Conservation (phyloP, 2,888 invertebrate genomes). For the Cryptocheilus praepositus region DNA sequence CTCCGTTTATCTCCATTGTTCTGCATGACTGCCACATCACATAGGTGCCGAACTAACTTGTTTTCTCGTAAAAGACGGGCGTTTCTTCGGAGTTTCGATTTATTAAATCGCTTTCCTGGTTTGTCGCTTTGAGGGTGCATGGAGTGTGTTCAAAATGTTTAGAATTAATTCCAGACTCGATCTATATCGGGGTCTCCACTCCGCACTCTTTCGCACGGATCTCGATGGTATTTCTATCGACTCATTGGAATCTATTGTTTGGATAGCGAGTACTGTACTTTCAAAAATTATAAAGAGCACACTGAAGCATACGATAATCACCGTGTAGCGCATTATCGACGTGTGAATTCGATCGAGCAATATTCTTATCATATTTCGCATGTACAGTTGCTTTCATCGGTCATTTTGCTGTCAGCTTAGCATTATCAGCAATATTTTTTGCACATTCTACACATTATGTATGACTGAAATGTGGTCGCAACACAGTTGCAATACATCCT, state of each 20-base stretch:
- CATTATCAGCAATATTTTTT: too few species aligned
- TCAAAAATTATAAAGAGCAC: not conserved
- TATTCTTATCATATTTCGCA: not conserved
- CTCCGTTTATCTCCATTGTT: too few species aligned
- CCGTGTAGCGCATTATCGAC: too few species aligned
- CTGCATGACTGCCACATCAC: too few species aligned
- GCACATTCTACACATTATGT: too few species aligned
- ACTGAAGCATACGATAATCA: too few species aligned
- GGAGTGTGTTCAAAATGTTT: constrained; percentile 59
- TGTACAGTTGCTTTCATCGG: too few species aligned
- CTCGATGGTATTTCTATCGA: constrained; percentile 53
- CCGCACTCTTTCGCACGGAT: not conserved
- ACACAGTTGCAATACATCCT: too few species aligned
- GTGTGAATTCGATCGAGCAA: too few species aligned
- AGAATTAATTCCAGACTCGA: constrained; percentile 60
- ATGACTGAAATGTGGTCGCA: too few species aligned
- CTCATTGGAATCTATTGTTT: constrained; percentile 35
- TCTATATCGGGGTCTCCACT: constrained; percentile 39
- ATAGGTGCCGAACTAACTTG: too few species aligned
- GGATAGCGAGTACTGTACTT: not conserved
- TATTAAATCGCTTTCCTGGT: constrained; percentile 31
- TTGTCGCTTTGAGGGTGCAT: constrained; percentile 49
- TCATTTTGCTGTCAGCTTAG: too few species aligned
- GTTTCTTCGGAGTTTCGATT: constrained; percentile 8
- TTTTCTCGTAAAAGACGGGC: not conserved